Base-by-base conservation (phyloP, 64 coral and sea anemone genomes). In the Montipora efflorescens region DNA sequence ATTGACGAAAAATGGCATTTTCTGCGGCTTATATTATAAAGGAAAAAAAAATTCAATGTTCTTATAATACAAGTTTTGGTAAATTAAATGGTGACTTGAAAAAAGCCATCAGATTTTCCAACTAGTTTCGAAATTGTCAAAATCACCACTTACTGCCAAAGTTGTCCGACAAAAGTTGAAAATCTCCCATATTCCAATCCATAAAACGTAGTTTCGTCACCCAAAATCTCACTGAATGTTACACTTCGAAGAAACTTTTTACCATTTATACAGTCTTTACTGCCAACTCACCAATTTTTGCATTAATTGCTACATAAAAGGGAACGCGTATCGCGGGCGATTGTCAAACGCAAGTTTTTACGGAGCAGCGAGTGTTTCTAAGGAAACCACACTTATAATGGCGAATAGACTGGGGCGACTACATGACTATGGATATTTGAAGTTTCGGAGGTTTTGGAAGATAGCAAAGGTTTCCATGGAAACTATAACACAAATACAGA, bases 121-220 rank as follows among this genome's bases (percentile, higher is more conserved):
- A 52, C 50, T 58, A 19, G 7, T 4, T 28, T 23, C 13, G 11
- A 20, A 36, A 49, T 55, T 73, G 16, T 47, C 12, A 92, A 28
- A 75, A 6, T 50, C 5, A 2, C 46, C 49, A 97, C 96, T 97
- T 90, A 97, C 96, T 92, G 80, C 96, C 96, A 95, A 97, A 97
- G 62, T 97, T 97, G 47, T 97, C 89, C 13, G 96, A 97, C 15
- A 96, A 61, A 21, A 95, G 69, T 3, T 74, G 87, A 78, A 86
- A 86, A 47, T 86, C 45, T 20, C 82, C 82, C 82, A 86, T 86
- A 72, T 72, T 10, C 64, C 44, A 86, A 51, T 7, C 82, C 82
- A 86, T 86, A 70, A 48, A 86, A 86, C 43, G 19, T 8, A 86
- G 0, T 13, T 1, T 14, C 15, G 9, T 16, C 50, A 8, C 21